These are phyloP conservation scores for Vipera latastei DNA, from an alignment of 2,797 vertebrate genomes.

Conservation along the genomic window DNA sequence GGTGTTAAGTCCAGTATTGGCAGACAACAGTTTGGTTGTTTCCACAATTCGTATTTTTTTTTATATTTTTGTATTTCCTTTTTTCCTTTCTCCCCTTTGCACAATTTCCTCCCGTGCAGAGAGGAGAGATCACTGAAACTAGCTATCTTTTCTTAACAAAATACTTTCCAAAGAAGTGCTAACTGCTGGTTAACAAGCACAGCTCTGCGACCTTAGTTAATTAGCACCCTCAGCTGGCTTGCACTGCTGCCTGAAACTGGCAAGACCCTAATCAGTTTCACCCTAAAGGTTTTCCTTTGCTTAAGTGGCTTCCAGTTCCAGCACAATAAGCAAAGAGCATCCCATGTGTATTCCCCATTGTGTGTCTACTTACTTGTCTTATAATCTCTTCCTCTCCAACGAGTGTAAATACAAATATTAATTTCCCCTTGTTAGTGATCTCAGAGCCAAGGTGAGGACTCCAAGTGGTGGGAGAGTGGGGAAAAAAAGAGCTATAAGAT, in stretches of 20 bases:
- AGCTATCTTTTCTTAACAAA: neutral
- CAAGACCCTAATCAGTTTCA: neutral
- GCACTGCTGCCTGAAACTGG: neutral
- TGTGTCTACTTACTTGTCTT: neutral
- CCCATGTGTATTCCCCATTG: neutral
- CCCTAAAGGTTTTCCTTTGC: neutral
- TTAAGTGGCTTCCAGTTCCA: no score
- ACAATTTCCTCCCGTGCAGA: neutral
- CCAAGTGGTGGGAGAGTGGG: neutral
- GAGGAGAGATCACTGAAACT: neutral
- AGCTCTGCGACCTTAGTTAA: neutral
- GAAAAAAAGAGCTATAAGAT: neutral
- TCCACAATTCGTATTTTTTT: neutral
- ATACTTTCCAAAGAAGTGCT: no score
- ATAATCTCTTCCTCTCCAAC: neutral
- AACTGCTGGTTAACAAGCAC: neutral
- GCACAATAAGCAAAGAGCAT: no score
- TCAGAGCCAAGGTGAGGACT: neutral
- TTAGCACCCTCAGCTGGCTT: neutral
- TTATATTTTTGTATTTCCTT: neutral
- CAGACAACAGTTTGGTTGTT: neutral
- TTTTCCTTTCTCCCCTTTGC: neutral
- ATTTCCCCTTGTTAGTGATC: neutral
- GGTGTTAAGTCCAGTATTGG: no score
- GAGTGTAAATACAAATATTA: neutral